Evolutionary conservation across 2,888 invertebrate species (phyloP), one percentile per base, ranked within the genome.

Genomic region (Acanthosoma haemorrhoidale): DNA sequence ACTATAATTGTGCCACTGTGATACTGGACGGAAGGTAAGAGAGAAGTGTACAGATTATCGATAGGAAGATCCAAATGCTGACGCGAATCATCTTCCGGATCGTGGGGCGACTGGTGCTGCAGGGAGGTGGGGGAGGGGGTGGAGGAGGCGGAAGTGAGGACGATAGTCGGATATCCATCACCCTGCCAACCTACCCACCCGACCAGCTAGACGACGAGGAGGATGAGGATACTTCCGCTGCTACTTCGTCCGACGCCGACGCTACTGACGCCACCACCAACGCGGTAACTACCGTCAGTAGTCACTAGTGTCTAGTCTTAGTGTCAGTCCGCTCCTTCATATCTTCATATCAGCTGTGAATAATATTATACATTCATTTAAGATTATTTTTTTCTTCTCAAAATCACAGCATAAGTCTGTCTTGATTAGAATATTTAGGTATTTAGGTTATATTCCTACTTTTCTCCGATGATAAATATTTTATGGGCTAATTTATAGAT

Each of bases 31-130:
- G n/a, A 64, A 41, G 64, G 41, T 64, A 64, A 67, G 67, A 43
- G 32, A 64, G 36, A 57, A 32, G 70, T 64, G 70, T 51, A 51
- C 63, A 72, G 72, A 71, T 71, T 36, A 69, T 90, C 82, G 89
- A 90, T 84, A 84, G 86, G 81, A 88, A 88, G 80, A 87, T 91
- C 80, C 89, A 89, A 84, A 84, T 86, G 81, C 84, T 90, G 79
- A 87, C 87, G 74, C 84, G 87, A 79, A 83, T 85, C 80, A 81
- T 92, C 77, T 86, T 92, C 81, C 86, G 89, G 78, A 84, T 88
- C 73, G 85, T 92, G 78, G 92, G 92, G 60, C 88, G 92, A 41
- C 84, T 87, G 72, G 82, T 92, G 75, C 83, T 90, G 74, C 83
- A 86, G 43, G 82, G 82, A 73, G 82, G 82, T 73, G 83, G 83